A percentile compares a stretch with the other conserved stretches of the same genome.
These are phyloP conservation scores for Apus apus DNA, from an alignment of 2,113 vertebrate species.

Conservation along the genomic window DNA sequence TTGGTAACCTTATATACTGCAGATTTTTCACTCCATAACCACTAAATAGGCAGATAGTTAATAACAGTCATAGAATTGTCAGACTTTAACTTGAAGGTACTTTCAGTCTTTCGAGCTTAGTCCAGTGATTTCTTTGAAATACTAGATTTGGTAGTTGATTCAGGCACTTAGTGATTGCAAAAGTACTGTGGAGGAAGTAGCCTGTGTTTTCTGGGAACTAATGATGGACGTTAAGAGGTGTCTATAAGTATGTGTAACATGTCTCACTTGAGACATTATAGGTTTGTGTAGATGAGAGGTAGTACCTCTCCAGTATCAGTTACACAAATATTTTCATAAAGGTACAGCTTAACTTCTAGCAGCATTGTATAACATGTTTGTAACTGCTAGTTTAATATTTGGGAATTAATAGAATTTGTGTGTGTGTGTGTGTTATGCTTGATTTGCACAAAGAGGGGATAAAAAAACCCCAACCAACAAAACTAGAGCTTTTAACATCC, in stretches of 20 bases:
- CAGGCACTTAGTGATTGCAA: neutral
- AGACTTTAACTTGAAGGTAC: neutral
- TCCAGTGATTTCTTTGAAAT: neutral
- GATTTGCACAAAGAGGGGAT: conserved; percentile 24
- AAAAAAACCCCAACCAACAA: neutral
- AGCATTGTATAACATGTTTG: neutral
- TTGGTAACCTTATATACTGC: conserved; percentile 56
- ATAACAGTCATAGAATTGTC: neutral
- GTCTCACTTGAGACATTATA: neutral
- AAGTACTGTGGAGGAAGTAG: neutral
- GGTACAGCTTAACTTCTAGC: neutral
- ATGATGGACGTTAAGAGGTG: neutral
- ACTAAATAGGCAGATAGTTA: conserved; percentile 46
- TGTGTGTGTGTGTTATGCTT: neutral
- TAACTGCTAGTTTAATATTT: neutral
- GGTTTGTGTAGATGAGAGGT: neutral
- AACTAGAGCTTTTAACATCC: conserved; percentile 20
- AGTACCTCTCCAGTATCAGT: neutral
- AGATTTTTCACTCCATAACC: conserved; percentile 77
- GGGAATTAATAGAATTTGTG: neutral
- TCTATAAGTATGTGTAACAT: neutral
- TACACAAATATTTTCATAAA: conserved; percentile 9
- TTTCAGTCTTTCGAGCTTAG: neutral
- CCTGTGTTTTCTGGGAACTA: neutral
- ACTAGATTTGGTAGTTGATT: neutral